phyloP scores from a whole-genome alignment of 2,888 invertebrate species.

The Hoplodrina ambigua region DNA sequence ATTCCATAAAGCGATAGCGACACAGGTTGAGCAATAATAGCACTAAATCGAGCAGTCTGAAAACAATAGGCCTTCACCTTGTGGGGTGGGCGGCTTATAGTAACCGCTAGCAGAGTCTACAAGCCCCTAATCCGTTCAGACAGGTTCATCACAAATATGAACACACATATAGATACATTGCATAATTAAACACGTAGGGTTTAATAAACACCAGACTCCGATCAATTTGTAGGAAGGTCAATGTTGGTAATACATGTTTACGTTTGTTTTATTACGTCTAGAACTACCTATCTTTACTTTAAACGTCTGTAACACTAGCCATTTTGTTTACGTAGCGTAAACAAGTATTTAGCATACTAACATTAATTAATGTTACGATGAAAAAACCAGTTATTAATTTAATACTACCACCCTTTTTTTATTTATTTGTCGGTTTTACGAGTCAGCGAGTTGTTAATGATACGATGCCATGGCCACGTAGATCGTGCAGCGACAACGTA shows the following conservation, averaged over 20 bases:
- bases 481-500: constrained; percentile 4
- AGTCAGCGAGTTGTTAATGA: constrained; percentile 12
- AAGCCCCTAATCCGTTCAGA: constrained; percentile 3
- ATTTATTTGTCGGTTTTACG: background rate
- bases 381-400: background rate
- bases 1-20: background rate
- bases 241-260: constrained; percentile 3
- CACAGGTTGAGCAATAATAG: background rate
- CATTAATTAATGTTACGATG: background rate
- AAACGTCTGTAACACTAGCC: background rate
- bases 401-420: background rate
- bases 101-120: background rate
- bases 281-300: background rate
- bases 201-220: constrained; percentile 36
- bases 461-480: background rate
- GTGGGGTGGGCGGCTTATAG: background rate
- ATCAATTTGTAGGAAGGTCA: constrained; percentile 38
- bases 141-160: background rate
- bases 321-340: constrained; percentile 15
- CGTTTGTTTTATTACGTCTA: constrained; percentile 13
- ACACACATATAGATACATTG: background rate
- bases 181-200: background rate
- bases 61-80: constrained; percentile 14
- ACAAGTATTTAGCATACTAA: constrained; percentile 5
- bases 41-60: background rate